Conservation (phyloP, 64 coral and sea anemone genomes). For the Actinia tenebrosa region DNA sequence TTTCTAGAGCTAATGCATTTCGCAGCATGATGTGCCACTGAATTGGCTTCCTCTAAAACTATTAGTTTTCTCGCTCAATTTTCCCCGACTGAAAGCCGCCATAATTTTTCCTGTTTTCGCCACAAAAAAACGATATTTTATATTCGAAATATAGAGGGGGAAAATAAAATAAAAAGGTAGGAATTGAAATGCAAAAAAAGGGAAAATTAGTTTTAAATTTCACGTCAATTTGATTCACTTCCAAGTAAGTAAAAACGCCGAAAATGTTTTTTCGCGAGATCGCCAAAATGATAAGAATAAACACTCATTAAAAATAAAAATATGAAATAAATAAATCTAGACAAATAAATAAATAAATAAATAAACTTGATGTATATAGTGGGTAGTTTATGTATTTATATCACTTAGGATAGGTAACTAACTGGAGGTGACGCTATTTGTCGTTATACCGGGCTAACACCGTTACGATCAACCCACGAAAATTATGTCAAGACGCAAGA, state of each 20-base stretch:
- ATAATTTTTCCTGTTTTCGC: not conserved
- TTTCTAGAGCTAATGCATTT: constrained; percentile 15
- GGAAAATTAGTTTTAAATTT: not conserved
- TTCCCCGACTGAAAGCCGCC: not conserved
- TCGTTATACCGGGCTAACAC: not conserved
- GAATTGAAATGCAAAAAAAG: not conserved
- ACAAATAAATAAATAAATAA: not conserved
- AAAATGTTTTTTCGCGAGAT: not conserved
- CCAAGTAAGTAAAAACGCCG: no score
- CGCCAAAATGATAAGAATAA: not conserved
- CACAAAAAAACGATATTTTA: not conserved
- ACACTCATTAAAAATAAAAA: not conserved
- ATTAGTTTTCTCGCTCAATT: constrained; percentile 2
- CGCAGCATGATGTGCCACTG: not conserved
- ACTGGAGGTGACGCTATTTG: not conserved
- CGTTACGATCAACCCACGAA: not conserved
- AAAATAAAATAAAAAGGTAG: not conserved
- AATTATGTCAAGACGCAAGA: not conserved
- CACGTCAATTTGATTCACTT: not conserved
- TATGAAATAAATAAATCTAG: not conserved
- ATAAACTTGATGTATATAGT: not conserved
- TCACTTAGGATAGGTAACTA: not conserved
- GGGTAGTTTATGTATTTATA: not conserved
- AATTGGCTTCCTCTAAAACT: not conserved
- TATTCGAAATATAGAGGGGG: not conserved